Conservation (phyloP, 1,140 invertebrate genomes). For the Pomacea maculata region DNA sequence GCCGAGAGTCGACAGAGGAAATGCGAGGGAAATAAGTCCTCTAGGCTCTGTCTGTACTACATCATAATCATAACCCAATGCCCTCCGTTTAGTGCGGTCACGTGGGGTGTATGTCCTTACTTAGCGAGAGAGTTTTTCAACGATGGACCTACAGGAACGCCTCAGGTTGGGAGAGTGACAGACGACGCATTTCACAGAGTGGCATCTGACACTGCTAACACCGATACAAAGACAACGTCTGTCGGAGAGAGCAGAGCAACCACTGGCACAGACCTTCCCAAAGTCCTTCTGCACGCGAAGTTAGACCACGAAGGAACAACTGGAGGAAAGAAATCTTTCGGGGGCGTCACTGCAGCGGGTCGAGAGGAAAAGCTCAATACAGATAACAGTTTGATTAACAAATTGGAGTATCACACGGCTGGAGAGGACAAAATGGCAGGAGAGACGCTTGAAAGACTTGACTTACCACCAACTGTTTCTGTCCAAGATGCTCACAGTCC, state of each 20-base stretch:
- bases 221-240: not conserved
- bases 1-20: not conserved
- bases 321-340: not conserved
- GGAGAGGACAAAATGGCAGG: not conserved
- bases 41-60: conserved; percentile 19
- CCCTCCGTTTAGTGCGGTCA: conserved; percentile 26
- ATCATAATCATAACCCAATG: conserved; percentile 20
- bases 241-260: not conserved
- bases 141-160: not conserved
- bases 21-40: conserved; percentile 13
- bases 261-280: not conserved
- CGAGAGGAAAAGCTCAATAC: conserved; percentile 1
- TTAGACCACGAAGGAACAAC: not conserved
- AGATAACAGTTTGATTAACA: not conserved
- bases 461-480: not conserved
- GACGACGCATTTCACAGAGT: conserved; percentile 3
- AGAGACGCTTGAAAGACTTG: not conserved
- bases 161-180: not conserved
- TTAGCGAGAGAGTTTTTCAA: not conserved
- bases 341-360: too few relatives aligned
- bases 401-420: not conserved
- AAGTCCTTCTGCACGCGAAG: not conserved
- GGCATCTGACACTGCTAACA: not conserved
- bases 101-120: conserved; percentile 16
- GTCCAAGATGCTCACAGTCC: not conserved